Percentiles rank a stretch among this genome's conserved stretches.
Conservation (phyloP, 1,140 invertebrate species). For the Nylanderia fulva region DNA sequence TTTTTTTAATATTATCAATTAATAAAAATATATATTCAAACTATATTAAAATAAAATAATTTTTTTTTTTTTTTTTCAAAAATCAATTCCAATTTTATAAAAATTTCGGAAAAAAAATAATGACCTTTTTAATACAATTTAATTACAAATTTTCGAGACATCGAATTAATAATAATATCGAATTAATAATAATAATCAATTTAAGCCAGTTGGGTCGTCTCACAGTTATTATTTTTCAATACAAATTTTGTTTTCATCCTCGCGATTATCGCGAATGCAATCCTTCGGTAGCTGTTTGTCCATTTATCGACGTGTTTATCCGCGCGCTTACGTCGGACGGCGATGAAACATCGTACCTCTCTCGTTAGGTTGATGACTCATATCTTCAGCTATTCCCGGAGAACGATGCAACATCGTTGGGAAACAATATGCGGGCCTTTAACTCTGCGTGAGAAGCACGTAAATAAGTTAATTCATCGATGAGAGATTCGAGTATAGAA, state of each 20-base stretch:
- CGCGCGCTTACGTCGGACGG: neutral
- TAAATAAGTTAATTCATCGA: constrained; percentile 59
- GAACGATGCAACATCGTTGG: constrained; percentile 34
- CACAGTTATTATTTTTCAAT: too few relatives aligned
- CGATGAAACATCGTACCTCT: constrained; percentile 46
- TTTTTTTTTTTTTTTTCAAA: neutral
- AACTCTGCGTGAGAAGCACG: constrained; percentile 19
- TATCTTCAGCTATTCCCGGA: constrained; percentile 2
- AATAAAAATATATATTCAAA: neutral
- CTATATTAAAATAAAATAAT: neutral
- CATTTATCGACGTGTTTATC: constrained; percentile 31
- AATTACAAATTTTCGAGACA: too few relatives aligned
- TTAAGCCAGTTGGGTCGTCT: too few relatives aligned
- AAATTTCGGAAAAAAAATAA: neutral
- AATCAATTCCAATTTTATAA: neutral
- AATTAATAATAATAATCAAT: too few relatives aligned
- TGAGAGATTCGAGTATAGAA: constrained; percentile 6
- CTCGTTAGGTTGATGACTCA: constrained; percentile 48
- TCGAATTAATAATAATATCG: too few relatives aligned
- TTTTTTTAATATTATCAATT: neutral
- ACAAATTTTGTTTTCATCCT: neutral
- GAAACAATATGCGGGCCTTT: constrained; percentile 42
- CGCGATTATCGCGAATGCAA: constrained; percentile 9
- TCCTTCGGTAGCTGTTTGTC: constrained; percentile 15
- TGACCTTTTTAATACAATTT: neutral